Evolutionary conservation across 2,888 invertebrate species (phyloP).

Genomic region (Cartodere bifasciata): DNA sequence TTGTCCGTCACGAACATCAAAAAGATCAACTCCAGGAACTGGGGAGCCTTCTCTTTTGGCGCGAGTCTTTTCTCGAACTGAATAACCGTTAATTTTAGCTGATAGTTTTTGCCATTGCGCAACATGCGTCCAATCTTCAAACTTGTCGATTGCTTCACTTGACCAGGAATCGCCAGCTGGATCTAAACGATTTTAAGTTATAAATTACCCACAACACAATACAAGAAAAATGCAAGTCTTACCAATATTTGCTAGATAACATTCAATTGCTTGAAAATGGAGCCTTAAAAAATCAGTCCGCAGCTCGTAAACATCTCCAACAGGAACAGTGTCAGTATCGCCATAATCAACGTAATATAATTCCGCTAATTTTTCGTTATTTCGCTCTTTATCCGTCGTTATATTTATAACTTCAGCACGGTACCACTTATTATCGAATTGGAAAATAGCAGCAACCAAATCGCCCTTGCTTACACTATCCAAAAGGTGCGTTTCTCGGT

Average conservation of each 20-base stretch:
- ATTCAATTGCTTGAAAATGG: constrained; percentile 77
- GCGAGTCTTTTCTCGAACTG: constrained; percentile 37
- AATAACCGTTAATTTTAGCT: constrained; percentile 63
- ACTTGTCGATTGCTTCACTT: constrained; percentile 47
- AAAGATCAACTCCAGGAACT: constrained; percentile 65
- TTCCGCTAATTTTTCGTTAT: constrained; percentile 44
- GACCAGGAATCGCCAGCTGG: constrained; percentile 45
- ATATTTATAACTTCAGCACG: constrained; percentile 54
- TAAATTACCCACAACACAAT: neutral
- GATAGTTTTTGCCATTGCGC: constrained; percentile 71
- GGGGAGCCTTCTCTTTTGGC: constrained; percentile 53
- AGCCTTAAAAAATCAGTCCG: constrained; percentile 62
- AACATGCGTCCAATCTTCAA: constrained; percentile 59
- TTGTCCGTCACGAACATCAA: constrained; percentile 52
- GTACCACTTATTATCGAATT: constrained; percentile 69
- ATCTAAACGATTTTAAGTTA: constrained; percentile 20
- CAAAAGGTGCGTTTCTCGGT: constrained; percentile 44
- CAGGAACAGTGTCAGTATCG: constrained; percentile 57
- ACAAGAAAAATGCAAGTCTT: no score
- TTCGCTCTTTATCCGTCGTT: constrained; percentile 43
- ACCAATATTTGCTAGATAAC: constrained; percentile 63
- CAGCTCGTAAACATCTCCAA: constrained; percentile 56
- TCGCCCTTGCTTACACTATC: constrained; percentile 54
- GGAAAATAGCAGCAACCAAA: constrained; percentile 72
- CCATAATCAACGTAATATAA: constrained; percentile 84